Conservation (phyloP, 2,888 invertebrate species). For the Leptopilina drosophilae region DNA sequence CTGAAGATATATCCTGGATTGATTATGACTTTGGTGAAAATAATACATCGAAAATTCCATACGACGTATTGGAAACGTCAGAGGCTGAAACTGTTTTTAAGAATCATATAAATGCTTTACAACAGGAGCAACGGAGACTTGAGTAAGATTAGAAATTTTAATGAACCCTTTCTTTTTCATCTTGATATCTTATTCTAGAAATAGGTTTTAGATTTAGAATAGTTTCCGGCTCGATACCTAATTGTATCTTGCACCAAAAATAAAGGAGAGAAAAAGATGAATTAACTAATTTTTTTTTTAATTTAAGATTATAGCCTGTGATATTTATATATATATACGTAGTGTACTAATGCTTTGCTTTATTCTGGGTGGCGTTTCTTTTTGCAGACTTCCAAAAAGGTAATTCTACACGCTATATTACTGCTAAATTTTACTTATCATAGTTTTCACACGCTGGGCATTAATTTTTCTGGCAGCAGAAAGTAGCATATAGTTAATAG, state of each 20-base stretch:
- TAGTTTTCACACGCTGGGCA: conserved; percentile 25
- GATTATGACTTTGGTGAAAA: conserved; percentile 84
- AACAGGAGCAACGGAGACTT: conserved; percentile 93
- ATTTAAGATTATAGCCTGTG: conserved; percentile 46
- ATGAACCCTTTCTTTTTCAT: too few relatives aligned
- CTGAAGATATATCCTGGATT: conserved; percentile 87
- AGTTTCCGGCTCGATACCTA: conserved; percentile 25
- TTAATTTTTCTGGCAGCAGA: conserved; percentile 26
- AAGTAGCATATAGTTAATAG: conserved; percentile 20
- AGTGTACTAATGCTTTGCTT: conserved; percentile 74
- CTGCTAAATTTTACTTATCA: conserved; percentile 49
- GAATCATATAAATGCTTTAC: conserved; percentile 92
- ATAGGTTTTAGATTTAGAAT: conserved; percentile 24
- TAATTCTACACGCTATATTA: conserved; percentile 66
- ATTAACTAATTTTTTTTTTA: conserved; percentile 4
- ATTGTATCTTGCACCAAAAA: conserved; percentile 19
- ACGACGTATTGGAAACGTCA: conserved; percentile 92
- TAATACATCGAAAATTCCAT: conserved; percentile 90
- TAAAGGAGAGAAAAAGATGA: background rate
- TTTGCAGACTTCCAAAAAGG: conserved; percentile 80
- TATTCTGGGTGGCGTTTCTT: conserved; percentile 76
- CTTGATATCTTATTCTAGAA: background rate
- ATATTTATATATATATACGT: conserved; percentile 47
- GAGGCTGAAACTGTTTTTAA: conserved; percentile 96
- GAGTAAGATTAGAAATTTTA: conserved; percentile 83